Conservation (phyloP, 1,140 invertebrate species). For the Cotesia chilonis region DNA sequence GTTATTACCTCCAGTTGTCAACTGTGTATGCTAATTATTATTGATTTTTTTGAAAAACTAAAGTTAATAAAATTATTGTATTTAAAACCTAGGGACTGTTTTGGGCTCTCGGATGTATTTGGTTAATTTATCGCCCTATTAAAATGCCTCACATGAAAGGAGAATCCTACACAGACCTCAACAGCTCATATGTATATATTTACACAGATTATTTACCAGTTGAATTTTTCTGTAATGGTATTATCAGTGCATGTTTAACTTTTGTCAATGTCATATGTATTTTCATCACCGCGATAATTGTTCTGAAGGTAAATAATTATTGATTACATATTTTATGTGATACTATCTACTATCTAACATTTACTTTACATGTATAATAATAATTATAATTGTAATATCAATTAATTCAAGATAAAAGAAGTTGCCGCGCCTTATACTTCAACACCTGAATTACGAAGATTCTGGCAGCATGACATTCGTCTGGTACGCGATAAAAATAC, state of each 20-base stretch:
- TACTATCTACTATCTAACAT: background rate
- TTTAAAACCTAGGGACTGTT: constrained; percentile 72
- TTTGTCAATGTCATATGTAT: constrained; percentile 87
- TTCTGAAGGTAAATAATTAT: constrained; percentile 73
- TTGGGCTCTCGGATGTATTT: constrained; percentile 79
- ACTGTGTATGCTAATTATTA: constrained; percentile 72
- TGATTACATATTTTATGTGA: background rate
- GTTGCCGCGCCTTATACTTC: constrained; percentile 83
- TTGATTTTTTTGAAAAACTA: background rate
- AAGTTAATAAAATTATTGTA: constrained; percentile 4
- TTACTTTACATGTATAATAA: background rate
- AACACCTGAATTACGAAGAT: constrained; percentile 75
- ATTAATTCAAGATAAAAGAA: constrained; percentile 77
- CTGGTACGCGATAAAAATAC: constrained; percentile 72
- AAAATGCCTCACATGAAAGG: constrained; percentile 77
- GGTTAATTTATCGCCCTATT: constrained; percentile 72
- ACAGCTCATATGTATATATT: constrained; percentile 71
- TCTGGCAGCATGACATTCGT: constrained; percentile 84
- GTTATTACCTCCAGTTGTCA: constrained; percentile 85
- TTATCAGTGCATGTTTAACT: constrained; percentile 81
- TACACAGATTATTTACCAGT: constrained; percentile 78
- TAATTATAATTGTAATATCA: background rate
- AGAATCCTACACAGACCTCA: constrained; percentile 69
- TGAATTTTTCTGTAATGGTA: constrained; percentile 81
- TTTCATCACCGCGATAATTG: constrained; percentile 81